Percentiles rank a stretch among this genome's conserved stretches.
phyloP scores from a whole-genome alignment of 1,140 invertebrate species.

The Euwallacea fornicatus region DNA sequence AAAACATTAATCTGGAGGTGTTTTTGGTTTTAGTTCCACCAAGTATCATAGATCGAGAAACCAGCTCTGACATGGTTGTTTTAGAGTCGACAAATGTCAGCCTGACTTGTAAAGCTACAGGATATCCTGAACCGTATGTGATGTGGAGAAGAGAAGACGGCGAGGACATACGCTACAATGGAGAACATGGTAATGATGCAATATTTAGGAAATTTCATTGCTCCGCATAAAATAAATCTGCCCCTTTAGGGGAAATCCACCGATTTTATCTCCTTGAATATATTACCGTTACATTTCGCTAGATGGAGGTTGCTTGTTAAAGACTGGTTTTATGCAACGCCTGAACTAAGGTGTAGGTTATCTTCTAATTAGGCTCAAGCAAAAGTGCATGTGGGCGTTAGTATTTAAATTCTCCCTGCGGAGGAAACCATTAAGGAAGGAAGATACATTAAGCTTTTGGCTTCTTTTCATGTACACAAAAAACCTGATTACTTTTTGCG shows the following conservation, averaged over 20 bases:
- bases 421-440: no score
- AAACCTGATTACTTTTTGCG: no score
- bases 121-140: conserved; percentile 86
- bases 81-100: conserved; percentile 86
- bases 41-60: conserved; percentile 80
- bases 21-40: conserved; percentile 68
- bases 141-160: conserved; percentile 90
- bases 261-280: background rate
- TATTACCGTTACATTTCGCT: background rate
- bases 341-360: no score
- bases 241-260: conserved; percentile 8
- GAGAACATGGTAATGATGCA: conserved; percentile 69
- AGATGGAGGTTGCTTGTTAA: background rate
- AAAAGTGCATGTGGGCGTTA: no score
- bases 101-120: conserved; percentile 82
- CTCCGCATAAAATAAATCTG: conserved; percentile 8
- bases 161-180: conserved; percentile 82
- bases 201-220: conserved; percentile 34
- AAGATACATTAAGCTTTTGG: no score
- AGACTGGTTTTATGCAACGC: no score
- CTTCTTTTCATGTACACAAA: no score
- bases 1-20: conserved; percentile 3
- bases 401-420: no score
- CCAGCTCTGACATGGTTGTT: conserved; percentile 86
- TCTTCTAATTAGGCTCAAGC: no score